A percentile compares a stretch with the other conserved stretches of the same genome.
Evolutionary conservation across 2,113 vertebrate genomes (phyloP).

Genomic region (Xiphophorus maculatus): DNA sequence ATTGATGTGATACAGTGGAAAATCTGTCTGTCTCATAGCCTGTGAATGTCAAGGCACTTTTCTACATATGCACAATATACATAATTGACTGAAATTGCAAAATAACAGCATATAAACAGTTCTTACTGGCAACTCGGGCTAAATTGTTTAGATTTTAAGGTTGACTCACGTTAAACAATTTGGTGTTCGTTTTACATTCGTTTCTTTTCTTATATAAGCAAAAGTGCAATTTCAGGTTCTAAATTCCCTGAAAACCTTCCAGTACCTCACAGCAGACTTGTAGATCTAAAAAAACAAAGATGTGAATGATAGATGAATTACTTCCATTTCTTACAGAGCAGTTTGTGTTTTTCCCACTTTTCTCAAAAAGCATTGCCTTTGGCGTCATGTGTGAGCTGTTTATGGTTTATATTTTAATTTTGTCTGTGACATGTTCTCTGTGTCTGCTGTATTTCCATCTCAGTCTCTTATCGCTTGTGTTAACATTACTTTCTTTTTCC

Average conservation of each 20-base stretch:
- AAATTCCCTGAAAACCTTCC: not conserved
- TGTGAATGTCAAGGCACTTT: not conserved
- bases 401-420: constrained; percentile 17
- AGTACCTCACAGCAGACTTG: not conserved
- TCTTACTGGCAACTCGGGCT: not conserved
- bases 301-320: constrained; percentile 2
- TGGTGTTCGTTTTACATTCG: not conserved
- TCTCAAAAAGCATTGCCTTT: constrained; percentile 9
- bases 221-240: not conserved
- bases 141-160: no score
- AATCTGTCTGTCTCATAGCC: constrained; percentile 1
- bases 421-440: constrained; percentile 15
- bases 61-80: not conserved
- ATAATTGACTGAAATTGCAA: not conserved
- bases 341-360: constrained; percentile 8
- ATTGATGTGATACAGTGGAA: constrained; percentile 1
- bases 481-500: constrained; percentile 2
- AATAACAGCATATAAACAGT: not conserved
- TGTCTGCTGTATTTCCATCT: constrained; percentile 8
- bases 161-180: not conserved
- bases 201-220: not conserved
- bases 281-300: not conserved
- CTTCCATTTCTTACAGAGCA: not conserved
- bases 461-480: constrained; percentile 15
- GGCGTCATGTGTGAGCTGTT: constrained; percentile 1